Base-by-base conservation (phyloP, 1,140 invertebrate species). In the Apis cerana region DNA sequence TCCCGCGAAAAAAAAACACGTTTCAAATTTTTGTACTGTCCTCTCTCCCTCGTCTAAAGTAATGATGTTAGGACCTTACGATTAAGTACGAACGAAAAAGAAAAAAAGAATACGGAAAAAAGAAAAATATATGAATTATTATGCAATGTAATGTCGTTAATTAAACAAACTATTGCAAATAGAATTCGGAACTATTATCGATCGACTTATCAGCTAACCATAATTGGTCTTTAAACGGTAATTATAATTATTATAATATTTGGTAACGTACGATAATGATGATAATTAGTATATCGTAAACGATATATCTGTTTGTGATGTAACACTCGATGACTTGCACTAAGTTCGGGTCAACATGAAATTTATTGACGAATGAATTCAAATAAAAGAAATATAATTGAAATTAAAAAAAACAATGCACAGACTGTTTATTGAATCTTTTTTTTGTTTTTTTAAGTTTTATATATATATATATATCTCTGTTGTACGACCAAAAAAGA, bases 341-440 rank as follows among this genome's bases (percentile, higher is more conserved):
- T 92, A 89, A 93, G 90, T 92, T 88, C 92, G 93, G 91, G 93
- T 94, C 92, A 93, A 61, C 92, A 92, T 91, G 91, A 92, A 91
- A 93, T 90, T 92, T 94, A 91, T 94, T 93, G 92, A 94, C 92
- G 92, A 62, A 93, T 94, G 91, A 93, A 94, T 93, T 94, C 89
- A 93, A 94, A 94, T 94, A 94, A 94, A 94, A 94, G 91, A 91
- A 94, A 93, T 94, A 91, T 93, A 93, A 94, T 93, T 94, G 87
- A 94, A 93, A 94, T 89, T 93, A 90, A 93, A 90, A 81, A 75
- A 78, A 94, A 92, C 88, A 90, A 92, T 86, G 89, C 92, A 90
- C 89, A 93, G 91, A 94, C 89, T 94, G 90, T 93, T 94, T 92
- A 93, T 94, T 94, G 90, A 89, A 85, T 90, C 82, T 83, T 83